Evolutionary conservation across 1,140 invertebrate genomes (phyloP), one percentile per base, ranked within the genome.

Genomic region (Pentalonia nigronervosa): DNA sequence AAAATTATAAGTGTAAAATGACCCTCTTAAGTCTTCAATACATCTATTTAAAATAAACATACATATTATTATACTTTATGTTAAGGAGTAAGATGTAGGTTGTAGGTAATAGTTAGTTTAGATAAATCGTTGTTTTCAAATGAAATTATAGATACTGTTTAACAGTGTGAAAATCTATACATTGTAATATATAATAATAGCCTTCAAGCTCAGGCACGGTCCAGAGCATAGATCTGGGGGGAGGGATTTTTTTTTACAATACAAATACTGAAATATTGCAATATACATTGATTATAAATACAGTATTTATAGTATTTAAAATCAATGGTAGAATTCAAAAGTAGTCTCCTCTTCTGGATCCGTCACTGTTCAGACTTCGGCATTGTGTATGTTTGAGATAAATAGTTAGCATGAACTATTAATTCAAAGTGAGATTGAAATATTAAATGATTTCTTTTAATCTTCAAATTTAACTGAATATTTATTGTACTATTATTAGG

Each of bases 161-260:
- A 50, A 89, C 23, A n/a, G 48, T 53, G 87, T 89, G 20, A 89
- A 89, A n/a, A 89, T 36, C 34, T 36, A 53, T 89, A 53, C 34
- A 50, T 7, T 50, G n/a, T 47, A 86, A 41, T 23, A 36, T 45
- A 47, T 34, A 30, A 50, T 34, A 50, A 36, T 53, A 53, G 48
- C 48, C 48, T 48, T 34, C 87, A n/a, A n/a, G 48, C 20, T 36
- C 25, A 20, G 87, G n/a, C 9, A 41, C 41, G 41, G 4, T 41
- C 41, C 41, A 41, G 41, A 41, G 41, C 41, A 41, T 4, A 41
- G 41, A 41, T 41, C 41, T 41, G 41, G 41, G 41, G 41, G 41
- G 41, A 4, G 41, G 41, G 41, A 41, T 2, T 41, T 41, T 41
- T 41, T 41, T 41, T 41, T 41, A 41, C 41, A 41, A 41, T 41